These are phyloP conservation scores for Euclidia mi DNA, from an alignment of 2,888 invertebrate species.

Conservation along the genomic window DNA sequence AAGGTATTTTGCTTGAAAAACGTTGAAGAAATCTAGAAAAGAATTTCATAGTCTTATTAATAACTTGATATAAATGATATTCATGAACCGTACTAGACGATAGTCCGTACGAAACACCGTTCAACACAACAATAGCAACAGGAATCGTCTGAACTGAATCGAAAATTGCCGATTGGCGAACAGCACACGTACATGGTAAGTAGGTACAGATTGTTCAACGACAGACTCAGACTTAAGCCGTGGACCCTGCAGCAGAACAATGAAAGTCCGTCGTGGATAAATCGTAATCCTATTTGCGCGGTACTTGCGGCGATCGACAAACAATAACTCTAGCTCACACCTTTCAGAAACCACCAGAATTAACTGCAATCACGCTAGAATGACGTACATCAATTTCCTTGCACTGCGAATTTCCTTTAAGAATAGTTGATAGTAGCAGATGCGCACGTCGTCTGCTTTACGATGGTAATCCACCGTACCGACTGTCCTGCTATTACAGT, in stretches of 20 bases:
- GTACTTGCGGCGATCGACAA: conserved; percentile 55
- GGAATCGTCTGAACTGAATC: conserved; percentile 17
- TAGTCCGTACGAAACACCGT: too few species aligned
- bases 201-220: conserved; percentile 59
- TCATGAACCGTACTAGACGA: too few species aligned
- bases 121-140: neutral
- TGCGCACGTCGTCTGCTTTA: conserved; percentile 10
- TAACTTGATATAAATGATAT: too few species aligned
- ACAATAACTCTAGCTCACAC: conserved; percentile 68
- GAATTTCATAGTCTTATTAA: too few species aligned
- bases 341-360: conserved; percentile 51
- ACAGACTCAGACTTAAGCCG: conserved; percentile 59
- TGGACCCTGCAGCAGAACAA: conserved; percentile 64
- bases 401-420: conserved; percentile 27
- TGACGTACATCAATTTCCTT: conserved; percentile 45
- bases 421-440: conserved; percentile 28
- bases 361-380: conserved; percentile 53
- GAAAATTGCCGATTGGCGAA: conserved; percentile 59
- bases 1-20: too few species aligned
- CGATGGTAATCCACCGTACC: too few species aligned
- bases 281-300: conserved; percentile 71
- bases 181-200: conserved; percentile 57
- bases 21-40: too few species aligned
- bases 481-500: neutral
- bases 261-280: conserved; percentile 66